Percentiles rank a stretch among this genome's conserved stretches.
Evolutionary conservation across 2,888 invertebrate species (phyloP).

Genomic region (Mythimna vitellina): DNA sequence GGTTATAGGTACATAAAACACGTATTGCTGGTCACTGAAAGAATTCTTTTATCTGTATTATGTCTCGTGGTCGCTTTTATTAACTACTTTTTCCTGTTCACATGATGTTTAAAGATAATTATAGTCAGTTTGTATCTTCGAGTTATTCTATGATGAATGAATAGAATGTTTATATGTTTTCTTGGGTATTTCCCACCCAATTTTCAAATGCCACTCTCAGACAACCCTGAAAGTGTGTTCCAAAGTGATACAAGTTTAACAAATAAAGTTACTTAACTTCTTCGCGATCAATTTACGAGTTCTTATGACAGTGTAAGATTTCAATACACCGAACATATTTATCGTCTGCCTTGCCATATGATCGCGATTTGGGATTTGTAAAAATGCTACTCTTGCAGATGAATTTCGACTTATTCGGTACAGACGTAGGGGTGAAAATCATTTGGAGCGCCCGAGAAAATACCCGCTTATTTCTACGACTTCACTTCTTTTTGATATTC

Average conservation of each 20-base stretch:
- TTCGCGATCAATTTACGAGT: slow-evolving; percentile 82
- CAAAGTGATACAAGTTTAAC: slow-evolving; percentile 75
- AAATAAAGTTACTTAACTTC: slow-evolving; percentile 79
- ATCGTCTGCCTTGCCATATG: slow-evolving; percentile 84
- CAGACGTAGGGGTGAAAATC: slow-evolving; percentile 76
- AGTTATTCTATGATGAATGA: slow-evolving; percentile 4
- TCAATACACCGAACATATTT: slow-evolving; percentile 88
- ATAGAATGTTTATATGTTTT: slow-evolving; percentile 1
- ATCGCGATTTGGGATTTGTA: slow-evolving; percentile 86
- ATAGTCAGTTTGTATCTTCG: slow-evolving; percentile 6
- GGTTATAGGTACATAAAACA: slow-evolving; percentile 88
- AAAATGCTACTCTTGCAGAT: slow-evolving; percentile 71
- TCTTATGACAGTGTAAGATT: slow-evolving; percentile 86
- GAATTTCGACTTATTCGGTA: slow-evolving; percentile 73
- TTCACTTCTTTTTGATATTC: slow-evolving; percentile 76
- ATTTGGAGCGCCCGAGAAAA: slow-evolving; percentile 68
- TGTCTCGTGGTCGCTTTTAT: slow-evolving; percentile 38
- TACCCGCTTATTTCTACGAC: slow-evolving; percentile 82
- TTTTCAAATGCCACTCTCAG: slow-evolving; percentile 25
- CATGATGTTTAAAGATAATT: slow-evolving; percentile 22
- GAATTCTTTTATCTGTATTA: slow-evolving; percentile 77
- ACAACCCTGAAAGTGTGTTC: slow-evolving; percentile 48
- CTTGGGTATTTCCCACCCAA: slow-evolving; percentile 13
- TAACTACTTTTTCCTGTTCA: slow-evolving; percentile 40
- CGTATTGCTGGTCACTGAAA: slow-evolving; percentile 78